Conservation (phyloP, 2,113 vertebrate species). For the Rhineura floridana region DNA sequence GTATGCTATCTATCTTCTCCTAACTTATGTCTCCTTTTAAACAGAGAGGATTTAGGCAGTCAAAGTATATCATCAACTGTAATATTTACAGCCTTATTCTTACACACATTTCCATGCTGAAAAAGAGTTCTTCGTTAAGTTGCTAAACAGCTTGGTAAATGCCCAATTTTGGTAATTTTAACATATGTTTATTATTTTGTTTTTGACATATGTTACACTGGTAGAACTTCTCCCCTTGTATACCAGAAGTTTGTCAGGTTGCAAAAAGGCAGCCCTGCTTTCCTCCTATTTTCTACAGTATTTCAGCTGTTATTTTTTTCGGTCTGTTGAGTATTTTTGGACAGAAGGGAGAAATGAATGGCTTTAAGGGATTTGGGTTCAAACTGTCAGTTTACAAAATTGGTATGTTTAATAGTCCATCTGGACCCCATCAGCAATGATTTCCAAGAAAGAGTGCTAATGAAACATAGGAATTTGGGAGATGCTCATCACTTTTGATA, state of each 20-base stretch:
- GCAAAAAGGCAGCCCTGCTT: slow-evolving; percentile 68
- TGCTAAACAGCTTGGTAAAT: slow-evolving; percentile 65
- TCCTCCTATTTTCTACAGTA: slow-evolving; percentile 62
- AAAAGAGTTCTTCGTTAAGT: slow-evolving; percentile 65
- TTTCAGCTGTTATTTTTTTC: slow-evolving; percentile 55
- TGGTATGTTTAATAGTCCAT: slow-evolving; percentile 50
- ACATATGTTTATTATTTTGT: slow-evolving; percentile 71
- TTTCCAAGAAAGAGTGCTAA: slow-evolving; percentile 18
- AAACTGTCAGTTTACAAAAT: slow-evolving; percentile 21
- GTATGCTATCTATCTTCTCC: slow-evolving; percentile 13
- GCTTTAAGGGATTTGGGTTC: slow-evolving; percentile 51
- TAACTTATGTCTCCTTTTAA: neutral
- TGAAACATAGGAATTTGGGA: neutral
- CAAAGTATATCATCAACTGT: slow-evolving; percentile 36
- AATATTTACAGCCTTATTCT: slow-evolving; percentile 58
- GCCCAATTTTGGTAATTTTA: slow-evolving; percentile 70
- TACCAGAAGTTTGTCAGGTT: slow-evolving; percentile 64
- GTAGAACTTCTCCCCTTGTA: slow-evolving; percentile 66
- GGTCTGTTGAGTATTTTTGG: slow-evolving; percentile 66
- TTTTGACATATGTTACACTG: slow-evolving; percentile 67
- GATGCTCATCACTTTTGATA: neutral
- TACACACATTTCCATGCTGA: slow-evolving; percentile 63
- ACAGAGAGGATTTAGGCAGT: neutral
- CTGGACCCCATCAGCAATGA: slow-evolving; percentile 53
- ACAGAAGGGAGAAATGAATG: slow-evolving; percentile 60